phyloP scores from a whole-genome alignment of 2,797 vertebrate genomes.

The Arremon brunneinucha region DNA sequence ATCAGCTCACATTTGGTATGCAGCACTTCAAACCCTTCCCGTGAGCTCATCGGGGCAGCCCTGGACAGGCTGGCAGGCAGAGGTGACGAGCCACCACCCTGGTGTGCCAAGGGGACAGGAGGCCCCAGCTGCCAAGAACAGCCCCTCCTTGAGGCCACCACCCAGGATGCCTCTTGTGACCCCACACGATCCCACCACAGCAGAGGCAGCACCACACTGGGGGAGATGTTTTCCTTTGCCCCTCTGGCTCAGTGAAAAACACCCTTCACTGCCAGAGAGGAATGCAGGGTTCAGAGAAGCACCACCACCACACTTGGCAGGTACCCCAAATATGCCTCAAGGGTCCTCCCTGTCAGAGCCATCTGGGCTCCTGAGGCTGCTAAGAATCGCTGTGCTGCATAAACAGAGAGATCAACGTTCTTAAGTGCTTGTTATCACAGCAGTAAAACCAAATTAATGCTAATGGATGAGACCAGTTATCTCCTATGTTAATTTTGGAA shows the following conservation, averaged over 20 bases:
- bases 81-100: background rate
- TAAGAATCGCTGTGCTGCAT: background rate
- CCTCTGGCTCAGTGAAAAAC: background rate
- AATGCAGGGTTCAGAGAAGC: background rate
- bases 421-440: background rate
- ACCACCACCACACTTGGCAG: accelerated
- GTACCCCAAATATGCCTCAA: background rate
- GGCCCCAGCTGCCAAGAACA: background rate
- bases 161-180: background rate
- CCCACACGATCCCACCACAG: accelerated
- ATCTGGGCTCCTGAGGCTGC: background rate
- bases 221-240: background rate
- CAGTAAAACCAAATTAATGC: background rate
- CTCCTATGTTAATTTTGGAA: background rate
- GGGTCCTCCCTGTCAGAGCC: background rate
- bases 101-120: accelerated
- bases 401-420: background rate
- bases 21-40: background rate
- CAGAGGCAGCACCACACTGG: accelerated
- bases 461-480: background rate
- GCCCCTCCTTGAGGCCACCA: background rate
- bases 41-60: accelerated
- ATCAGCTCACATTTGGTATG: accelerated
- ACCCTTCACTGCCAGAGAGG: background rate
- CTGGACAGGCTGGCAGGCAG: background rate